Evolutionary conservation across 2,888 invertebrate genomes (phyloP), one percentile per base, ranked within the genome.

Genomic region (Xanthia togata): DNA sequence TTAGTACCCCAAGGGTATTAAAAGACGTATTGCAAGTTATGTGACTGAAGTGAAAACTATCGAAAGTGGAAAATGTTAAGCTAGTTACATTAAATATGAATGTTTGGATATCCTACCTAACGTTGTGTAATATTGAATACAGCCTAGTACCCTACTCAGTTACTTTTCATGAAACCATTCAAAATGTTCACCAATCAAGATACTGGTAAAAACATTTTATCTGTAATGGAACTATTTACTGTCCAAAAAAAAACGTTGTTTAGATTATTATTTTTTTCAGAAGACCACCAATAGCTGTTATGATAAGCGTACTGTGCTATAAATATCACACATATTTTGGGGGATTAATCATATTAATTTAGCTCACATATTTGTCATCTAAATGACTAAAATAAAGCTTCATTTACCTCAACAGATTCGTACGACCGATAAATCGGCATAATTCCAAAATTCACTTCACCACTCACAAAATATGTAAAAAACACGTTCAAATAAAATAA

Each of bases 361-460:
- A 20, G 23, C 35, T 8, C 38, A 12, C 0, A 6, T 38, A 26
- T 14, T 6, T 63, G n/a, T 11, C 0, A 64, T 41, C 41, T 8
- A 41, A n/a, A n/a, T n/a, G n/a, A n/a, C n/a, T n/a, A n/a, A 17
- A 44, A 64, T 20, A 64, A 20, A 26, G 20, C 11, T 3, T 23
- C 2, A 50, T 41, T 73, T 88, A 87, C 87, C 88, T 78, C 67
- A 14, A 88, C 76, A 44, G 82, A 74, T 9, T 86, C 84, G 31
- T 88, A 87, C 0, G 70, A 86, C 0, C 73, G 74, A 59, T 77
- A 80, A 4, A 38, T 64, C 23, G 62, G 12, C 69, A 75, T 77
- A n/a, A 31, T 76, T 47, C 26, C 59, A 26, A 80, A 65, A 2
- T 6, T 31, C 62, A 65, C 65, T 67, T 35, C 53, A 68, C 64